Evolutionary conservation across 2,113 vertebrate genomes (phyloP).

Genomic region (Nycticebus coucang): DNA sequence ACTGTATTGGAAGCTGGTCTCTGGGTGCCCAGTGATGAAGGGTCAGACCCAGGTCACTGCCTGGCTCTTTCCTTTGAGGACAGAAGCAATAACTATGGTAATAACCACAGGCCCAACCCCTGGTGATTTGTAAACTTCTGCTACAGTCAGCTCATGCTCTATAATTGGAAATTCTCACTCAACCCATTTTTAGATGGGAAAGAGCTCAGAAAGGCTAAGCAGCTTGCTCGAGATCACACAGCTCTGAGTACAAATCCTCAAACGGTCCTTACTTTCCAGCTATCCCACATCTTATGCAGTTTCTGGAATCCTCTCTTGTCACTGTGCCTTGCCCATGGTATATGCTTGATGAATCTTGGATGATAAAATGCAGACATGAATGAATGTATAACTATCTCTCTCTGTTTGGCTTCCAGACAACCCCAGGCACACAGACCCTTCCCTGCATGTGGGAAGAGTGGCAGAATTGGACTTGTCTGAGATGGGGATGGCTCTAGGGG

Average conservation of each 20-base stretch:
- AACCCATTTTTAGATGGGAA: neutral
- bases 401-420: neutral
- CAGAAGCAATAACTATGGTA: neutral
- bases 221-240: neutral
- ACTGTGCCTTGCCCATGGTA: neutral
- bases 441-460: neutral
- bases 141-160: neutral
- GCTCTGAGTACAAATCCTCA: neutral
- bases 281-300: neutral
- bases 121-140: neutral
- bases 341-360: neutral
- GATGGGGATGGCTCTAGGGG: rapidly evolving
- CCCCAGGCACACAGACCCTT: neutral
- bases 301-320: neutral
- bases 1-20: neutral
- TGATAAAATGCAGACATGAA: neutral
- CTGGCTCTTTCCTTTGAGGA: neutral
- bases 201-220: neutral
- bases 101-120: neutral
- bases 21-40: neutral
- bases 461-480: neutral
- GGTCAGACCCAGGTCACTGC: neutral
- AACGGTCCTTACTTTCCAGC: neutral
- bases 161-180: neutral
- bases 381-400: neutral